These are phyloP conservation scores for Trissolcus japonicus DNA, from an alignment of 2,888 invertebrate species.

Conservation along the genomic window DNA sequence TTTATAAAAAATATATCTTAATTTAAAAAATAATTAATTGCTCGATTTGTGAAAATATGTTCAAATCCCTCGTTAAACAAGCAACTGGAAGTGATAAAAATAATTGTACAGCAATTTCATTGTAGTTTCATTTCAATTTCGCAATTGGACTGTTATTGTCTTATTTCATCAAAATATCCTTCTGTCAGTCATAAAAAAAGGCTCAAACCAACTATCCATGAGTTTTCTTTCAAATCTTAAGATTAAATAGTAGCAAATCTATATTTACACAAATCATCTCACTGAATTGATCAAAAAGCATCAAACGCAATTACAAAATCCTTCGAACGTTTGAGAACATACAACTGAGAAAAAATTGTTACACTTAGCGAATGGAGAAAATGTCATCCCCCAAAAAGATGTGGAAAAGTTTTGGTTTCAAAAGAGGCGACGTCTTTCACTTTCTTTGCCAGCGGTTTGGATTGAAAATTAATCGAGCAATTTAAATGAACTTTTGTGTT, in stretches of 20 bases:
- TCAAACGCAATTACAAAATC: constrained; percentile 1
- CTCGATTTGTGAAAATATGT: background rate
- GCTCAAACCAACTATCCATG: background rate
- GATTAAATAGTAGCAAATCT: too few species aligned
- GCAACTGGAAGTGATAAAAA: too few species aligned
- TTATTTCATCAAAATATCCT: constrained; percentile 25
- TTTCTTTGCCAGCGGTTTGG: too few species aligned
- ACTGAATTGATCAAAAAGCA: background rate
- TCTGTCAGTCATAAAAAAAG: constrained; percentile 4
- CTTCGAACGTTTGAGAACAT: background rate
- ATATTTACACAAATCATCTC: too few species aligned
- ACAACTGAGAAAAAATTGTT: too few species aligned
- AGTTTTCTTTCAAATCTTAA: too few species aligned
- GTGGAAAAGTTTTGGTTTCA: too few species aligned
- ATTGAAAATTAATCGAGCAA: constrained; percentile 1
- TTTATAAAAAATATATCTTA: constrained; percentile 42
- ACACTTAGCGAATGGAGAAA: too few species aligned
- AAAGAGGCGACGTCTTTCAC: too few species aligned
- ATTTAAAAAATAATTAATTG: constrained; percentile 32
- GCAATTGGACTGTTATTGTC: constrained; percentile 29
- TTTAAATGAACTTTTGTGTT: constrained; percentile 29
- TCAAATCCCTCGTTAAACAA: too few species aligned
- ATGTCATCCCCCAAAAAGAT: too few species aligned
- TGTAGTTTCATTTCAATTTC: background rate
- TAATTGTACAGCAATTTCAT: too few species aligned